Evolutionary conservation across 1,140 invertebrate genomes (phyloP).

Genomic region (Penaeus indicus): DNA sequence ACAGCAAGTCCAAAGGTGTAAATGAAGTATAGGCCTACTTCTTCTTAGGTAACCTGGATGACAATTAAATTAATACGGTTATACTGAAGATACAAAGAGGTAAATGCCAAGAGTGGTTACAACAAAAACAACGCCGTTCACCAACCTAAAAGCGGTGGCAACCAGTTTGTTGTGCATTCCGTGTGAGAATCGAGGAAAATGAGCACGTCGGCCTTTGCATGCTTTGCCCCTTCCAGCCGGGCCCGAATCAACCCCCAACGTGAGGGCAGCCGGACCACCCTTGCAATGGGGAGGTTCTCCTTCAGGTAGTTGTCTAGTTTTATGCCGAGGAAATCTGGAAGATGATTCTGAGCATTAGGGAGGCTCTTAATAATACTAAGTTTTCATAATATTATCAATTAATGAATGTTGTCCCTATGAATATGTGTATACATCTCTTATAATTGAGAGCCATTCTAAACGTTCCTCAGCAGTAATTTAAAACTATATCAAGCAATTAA

Average conservation of each 20-base stretch:
- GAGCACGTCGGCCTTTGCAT: slow-evolving; percentile 88
- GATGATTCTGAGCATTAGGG: not conserved
- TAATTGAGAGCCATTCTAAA: no score
- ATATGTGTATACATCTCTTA: no score
- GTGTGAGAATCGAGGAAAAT: slow-evolving; percentile 98
- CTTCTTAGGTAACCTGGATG: no score
- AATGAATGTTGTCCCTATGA: no score
- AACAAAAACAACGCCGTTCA: not conserved
- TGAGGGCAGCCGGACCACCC: slow-evolving; percentile 85
- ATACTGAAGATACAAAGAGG: no score
- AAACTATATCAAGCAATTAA: no score
- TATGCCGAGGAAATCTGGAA: slow-evolving; percentile 87
- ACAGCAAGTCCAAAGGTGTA: no score
- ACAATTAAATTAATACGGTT: no score
- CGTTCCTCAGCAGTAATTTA: no score
- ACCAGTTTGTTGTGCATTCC: slow-evolving; percentile 96
- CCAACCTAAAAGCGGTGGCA: slow-evolving; percentile 87
- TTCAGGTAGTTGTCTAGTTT: slow-evolving; percentile 93
- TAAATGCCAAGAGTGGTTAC: not conserved
- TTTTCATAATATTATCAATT: no score
- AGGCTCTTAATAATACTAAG: no score
- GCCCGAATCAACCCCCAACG: slow-evolving; percentile 96
- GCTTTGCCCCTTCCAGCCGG: slow-evolving; percentile 85
- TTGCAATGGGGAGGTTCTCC: slow-evolving; percentile 89
- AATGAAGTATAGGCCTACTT: no score